Evolutionary conservation across 1,140 invertebrate species (phyloP).

Genomic region (Neuroterus valhalla): DNA sequence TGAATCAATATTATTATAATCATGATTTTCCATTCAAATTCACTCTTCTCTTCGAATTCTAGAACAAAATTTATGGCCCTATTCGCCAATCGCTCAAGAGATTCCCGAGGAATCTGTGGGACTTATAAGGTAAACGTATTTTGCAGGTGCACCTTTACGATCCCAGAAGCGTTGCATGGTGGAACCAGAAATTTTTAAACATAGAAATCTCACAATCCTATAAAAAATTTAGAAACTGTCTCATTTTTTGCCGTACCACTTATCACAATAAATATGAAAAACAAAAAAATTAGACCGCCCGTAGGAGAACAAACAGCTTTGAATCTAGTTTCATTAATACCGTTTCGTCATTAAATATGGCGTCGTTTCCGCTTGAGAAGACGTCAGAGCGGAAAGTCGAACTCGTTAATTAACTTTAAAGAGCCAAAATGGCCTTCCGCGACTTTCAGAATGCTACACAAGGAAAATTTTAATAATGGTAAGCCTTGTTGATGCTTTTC

Average conservation of each 20-base stretch:
- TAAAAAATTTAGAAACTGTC: background rate
- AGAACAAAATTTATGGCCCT: background rate
- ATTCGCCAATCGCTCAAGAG: background rate
- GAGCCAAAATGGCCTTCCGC: conserved; percentile 22
- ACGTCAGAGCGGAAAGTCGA: conserved; percentile 30
- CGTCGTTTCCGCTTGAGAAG: conserved; percentile 14
- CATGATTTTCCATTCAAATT: too few species aligned
- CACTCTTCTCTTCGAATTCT: too few species aligned
- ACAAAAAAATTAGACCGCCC: background rate
- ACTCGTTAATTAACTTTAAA: conserved; percentile 30
- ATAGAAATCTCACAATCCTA: background rate
- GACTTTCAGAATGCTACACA: background rate
- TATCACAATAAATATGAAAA: background rate
- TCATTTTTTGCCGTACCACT: background rate
- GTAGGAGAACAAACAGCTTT: background rate
- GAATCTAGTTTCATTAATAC: conserved; percentile 27
- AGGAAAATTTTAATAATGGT: conserved; percentile 17
- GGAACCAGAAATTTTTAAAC: background rate
- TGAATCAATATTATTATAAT: too few species aligned
- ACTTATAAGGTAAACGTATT: conserved; percentile 6
- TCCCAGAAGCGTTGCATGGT: background rate
- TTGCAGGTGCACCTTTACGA: conserved; percentile 15
- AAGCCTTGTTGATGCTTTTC: background rate
- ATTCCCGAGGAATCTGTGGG: background rate
- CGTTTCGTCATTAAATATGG: conserved; percentile 29